A percentile compares a stretch with the other conserved stretches of the same genome.
phyloP scores from a whole-genome alignment of 64 coral and sea anemone species.

The Platygyra sinensis region DNA sequence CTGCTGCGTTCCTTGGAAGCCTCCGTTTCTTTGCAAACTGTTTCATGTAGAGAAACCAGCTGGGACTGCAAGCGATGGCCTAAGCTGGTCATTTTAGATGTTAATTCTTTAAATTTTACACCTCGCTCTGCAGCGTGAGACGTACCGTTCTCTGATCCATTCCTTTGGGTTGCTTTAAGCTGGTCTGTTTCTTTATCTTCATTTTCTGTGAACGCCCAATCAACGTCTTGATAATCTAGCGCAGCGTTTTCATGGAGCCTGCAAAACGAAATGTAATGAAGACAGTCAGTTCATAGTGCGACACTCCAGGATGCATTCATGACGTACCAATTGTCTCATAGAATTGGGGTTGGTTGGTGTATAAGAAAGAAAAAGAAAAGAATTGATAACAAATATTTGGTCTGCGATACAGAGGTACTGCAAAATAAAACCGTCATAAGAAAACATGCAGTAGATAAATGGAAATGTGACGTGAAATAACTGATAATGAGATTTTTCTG shows the following conservation, averaged over 20 bases:
- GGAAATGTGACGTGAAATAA: no score
- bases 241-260: background rate
- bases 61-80: constrained; percentile 14
- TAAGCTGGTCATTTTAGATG: constrained; percentile 18
- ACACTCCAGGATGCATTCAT: background rate
- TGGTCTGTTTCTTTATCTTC: background rate
- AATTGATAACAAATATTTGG: background rate
- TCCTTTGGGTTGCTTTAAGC: background rate
- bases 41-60: constrained; percentile 31
- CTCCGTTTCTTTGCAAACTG: constrained; percentile 31
- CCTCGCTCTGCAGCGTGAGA: background rate
- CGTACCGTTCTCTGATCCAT: background rate
- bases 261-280: background rate
- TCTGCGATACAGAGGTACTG: no score
- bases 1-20: background rate
- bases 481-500: no score
- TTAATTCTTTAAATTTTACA: background rate
- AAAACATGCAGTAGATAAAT: no score
- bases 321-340: background rate
- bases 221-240: background rate
- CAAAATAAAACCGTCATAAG: no score
- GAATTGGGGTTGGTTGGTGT: background rate
- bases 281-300: background rate
- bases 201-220: background rate
- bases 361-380: no score